These are phyloP conservation scores for Cavia aperea DNA, from an alignment of 2,113 vertebrate species.

Conservation along the genomic window DNA sequence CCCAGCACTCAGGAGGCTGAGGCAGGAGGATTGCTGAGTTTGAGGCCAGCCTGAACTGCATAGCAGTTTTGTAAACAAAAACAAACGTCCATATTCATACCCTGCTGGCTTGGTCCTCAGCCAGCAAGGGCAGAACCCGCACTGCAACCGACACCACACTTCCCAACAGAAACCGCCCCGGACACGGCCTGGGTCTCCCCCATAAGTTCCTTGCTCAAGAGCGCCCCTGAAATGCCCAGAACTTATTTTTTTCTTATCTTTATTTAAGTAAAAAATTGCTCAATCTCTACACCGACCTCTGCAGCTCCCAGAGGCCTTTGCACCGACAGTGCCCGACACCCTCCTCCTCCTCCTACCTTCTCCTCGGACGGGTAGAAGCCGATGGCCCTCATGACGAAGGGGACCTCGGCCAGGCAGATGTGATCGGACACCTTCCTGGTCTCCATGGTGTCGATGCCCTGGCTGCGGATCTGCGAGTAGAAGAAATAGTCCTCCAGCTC, in stretches of 20 bases:
- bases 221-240: background rate
- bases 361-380: slow-evolving; percentile 91
- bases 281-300: background rate
- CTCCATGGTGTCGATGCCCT: slow-evolving; percentile 82
- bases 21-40: background rate
- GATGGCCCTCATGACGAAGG: slow-evolving; percentile 88
- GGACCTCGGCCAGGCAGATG: slow-evolving; percentile 85
- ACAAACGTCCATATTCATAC: too few species aligned
- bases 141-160: background rate
- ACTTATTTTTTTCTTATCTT: background rate
- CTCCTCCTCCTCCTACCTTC: slow-evolving; percentile 76
- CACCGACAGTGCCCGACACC: background rate
- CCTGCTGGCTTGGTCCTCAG: background rate
- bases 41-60: background rate
- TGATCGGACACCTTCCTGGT: slow-evolving; percentile 78
- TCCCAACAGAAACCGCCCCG: accelerated
- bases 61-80: background rate
- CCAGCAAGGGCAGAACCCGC: accelerated
- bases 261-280: background rate
- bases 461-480: slow-evolving; percentile 84
- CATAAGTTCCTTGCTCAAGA: background rate
- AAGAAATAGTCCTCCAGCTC: slow-evolving; percentile 94
- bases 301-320: background rate
- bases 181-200: background rate
- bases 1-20: background rate